A percentile compares a stretch with the other conserved stretches of the same genome.
These are phyloP conservation scores for Echeneis naucrates DNA, from an alignment of 2,797 vertebrate species.

Conservation along the genomic window DNA sequence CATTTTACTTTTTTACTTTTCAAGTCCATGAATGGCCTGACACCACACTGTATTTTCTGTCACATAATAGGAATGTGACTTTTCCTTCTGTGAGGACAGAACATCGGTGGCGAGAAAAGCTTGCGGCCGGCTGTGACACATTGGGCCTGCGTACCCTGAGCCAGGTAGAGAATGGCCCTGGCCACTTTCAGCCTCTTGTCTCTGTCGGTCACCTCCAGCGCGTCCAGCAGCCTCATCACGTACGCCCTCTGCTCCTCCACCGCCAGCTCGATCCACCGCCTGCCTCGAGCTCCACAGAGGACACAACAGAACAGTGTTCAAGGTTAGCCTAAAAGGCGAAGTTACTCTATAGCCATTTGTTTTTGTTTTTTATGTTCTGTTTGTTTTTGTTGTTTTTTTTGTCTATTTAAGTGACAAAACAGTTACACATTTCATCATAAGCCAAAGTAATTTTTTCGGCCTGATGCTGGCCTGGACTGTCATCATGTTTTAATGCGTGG, in stretches of 20 bases:
- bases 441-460: too few species aligned
- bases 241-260: conserved; percentile 88
- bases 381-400: too few species aligned
- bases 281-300: conserved; percentile 58
- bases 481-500: background rate
- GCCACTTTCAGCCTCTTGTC: conserved; percentile 92
- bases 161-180: conserved; percentile 93
- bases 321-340: conserved; percentile 7
- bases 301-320: background rate
- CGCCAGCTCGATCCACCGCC: conserved; percentile 89
- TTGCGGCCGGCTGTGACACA: background rate
- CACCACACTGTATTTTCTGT: background rate
- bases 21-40: background rate
- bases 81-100: background rate
- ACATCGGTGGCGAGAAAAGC: background rate
- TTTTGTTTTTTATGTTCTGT: too few species aligned
- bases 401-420: too few species aligned
- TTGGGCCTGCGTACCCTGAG: conserved; percentile 87
- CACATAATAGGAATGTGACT: background rate
- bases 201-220: conserved; percentile 93
- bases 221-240: conserved; percentile 92
- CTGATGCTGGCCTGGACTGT: background rate
- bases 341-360: too few species aligned
- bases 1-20: background rate
- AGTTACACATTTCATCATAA: too few species aligned